Conservation (phyloP, 53 echinoderm and acorn worm genomes). For the Actinopyga echinites region DNA sequence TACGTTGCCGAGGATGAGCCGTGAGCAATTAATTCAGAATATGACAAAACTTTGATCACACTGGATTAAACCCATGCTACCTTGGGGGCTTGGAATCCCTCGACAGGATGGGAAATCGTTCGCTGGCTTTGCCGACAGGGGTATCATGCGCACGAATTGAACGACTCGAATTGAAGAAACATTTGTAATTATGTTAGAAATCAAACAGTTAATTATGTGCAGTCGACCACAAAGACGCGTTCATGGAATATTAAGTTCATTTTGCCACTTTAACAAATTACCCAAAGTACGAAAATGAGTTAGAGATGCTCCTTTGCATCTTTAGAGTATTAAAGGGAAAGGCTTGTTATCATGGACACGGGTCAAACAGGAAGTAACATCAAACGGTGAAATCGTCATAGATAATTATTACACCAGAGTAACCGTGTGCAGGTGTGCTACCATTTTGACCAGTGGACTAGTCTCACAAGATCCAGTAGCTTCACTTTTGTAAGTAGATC, state of each 20-base stretch:
- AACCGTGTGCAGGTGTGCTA: too few relatives aligned
- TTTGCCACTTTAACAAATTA: too few relatives aligned
- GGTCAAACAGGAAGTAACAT: too few relatives aligned
- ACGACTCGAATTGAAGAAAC: constrained; percentile 28
- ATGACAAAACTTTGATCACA: constrained; percentile 6
- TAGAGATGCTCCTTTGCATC: too few relatives aligned
- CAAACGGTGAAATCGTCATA: too few relatives aligned
- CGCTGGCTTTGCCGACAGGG: constrained; percentile 32
- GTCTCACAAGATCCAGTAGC: too few relatives aligned
- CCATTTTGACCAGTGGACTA: too few relatives aligned
- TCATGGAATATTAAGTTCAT: constrained; percentile 8
- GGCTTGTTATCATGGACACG: too few relatives aligned
- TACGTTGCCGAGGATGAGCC: background rate
- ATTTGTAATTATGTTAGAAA: constrained; percentile 40
- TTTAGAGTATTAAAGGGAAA: too few relatives aligned
- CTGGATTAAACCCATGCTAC: constrained; percentile 11
- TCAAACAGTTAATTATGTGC: constrained; percentile 37
- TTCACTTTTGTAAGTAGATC: too few relatives aligned
- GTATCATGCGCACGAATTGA: constrained; percentile 9
- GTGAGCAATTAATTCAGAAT: constrained; percentile 3
- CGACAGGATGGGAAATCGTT: constrained; percentile 30
- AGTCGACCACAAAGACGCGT: constrained; percentile 19
- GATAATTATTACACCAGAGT: too few relatives aligned
- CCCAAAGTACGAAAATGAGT: too few relatives aligned
- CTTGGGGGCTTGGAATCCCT: constrained; percentile 12